These are phyloP conservation scores for Trinorchestia longiramus DNA, from an alignment of 1,140 invertebrate genomes.

Conservation along the genomic window DNA sequence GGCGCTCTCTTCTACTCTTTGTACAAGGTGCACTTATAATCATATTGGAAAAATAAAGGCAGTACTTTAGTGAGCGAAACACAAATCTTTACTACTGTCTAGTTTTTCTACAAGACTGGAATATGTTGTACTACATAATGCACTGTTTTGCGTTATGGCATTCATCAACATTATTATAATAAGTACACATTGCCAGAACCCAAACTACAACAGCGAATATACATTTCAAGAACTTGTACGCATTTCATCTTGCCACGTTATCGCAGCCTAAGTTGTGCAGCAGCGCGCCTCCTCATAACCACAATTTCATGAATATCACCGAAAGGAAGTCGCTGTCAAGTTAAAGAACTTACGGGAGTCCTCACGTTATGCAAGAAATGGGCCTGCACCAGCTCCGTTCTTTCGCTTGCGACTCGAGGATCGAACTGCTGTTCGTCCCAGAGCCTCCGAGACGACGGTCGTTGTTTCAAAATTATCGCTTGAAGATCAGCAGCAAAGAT, in stretches of 20 bases:
- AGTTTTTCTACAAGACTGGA: neutral
- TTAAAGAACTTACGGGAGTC: neutral
- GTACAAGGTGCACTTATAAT: neutral
- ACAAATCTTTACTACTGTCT: neutral
- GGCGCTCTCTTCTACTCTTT: neutral
- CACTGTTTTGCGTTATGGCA: neutral
- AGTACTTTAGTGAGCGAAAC: neutral
- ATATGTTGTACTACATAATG: neutral
- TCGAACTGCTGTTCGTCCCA: conserved; percentile 10
- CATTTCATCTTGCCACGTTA: conserved; percentile 9
- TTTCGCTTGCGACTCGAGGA: neutral
- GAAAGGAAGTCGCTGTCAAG: conserved; percentile 8
- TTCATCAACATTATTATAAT: neutral
- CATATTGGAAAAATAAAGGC: neutral
- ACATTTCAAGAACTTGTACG: neutral
- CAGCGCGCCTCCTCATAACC: neutral
- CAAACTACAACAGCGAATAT: neutral
- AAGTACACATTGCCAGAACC: neutral
- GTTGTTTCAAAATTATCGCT: neutral
- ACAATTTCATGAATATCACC: conserved; percentile 37
- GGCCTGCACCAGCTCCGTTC: neutral
- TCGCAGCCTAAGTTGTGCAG: neutral
- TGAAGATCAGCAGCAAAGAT: neutral
- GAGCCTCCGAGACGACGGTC: neutral
- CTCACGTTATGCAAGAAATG: neutral